Evolutionary conservation across 2,888 invertebrate species (phyloP).

Genomic region (Hirtodrosophila cameraria): DNA sequence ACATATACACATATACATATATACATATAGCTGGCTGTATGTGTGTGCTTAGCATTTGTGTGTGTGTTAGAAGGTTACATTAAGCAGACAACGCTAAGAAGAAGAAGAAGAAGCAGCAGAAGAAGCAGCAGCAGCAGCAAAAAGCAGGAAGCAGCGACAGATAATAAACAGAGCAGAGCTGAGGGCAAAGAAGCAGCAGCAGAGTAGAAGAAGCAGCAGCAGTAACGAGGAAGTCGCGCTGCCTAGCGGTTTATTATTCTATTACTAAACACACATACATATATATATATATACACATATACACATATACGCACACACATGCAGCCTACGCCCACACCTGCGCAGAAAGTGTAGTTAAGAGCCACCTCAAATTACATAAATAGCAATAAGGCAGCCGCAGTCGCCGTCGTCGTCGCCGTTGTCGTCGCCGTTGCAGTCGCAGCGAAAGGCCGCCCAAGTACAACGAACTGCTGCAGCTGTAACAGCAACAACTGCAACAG

Average conservation of each 20-base stretch:
- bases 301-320: constrained; percentile 15
- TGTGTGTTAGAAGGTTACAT: constrained; percentile 42
- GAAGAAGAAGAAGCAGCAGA: constrained; percentile 48
- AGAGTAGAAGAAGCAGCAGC: constrained; percentile 7
- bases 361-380: constrained; percentile 76
- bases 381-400: constrained; percentile 48
- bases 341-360: constrained; percentile 44
- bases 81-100: constrained; percentile 69
- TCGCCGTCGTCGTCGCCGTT: too few species aligned
- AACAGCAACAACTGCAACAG: constrained; percentile 28
- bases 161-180: background rate
- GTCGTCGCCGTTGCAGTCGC: too few species aligned
- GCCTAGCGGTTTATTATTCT: constrained; percentile 71
- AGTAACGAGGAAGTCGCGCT: constrained; percentile 66
- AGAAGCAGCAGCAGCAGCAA: constrained; percentile 19
- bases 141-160: constrained; percentile 9
- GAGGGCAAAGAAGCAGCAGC: background rate
- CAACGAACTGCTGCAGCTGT: constrained; percentile 74
- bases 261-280: constrained; percentile 48
- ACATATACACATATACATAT: constrained; percentile 23
- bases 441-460: constrained; percentile 49
- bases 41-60: constrained; percentile 41
- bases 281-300: constrained; percentile 7
- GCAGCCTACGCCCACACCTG: constrained; percentile 40
- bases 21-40: constrained; percentile 25